Evolutionary conservation across 1,140 invertebrate genomes (phyloP).

Genomic region (Heliconius himera): DNA sequence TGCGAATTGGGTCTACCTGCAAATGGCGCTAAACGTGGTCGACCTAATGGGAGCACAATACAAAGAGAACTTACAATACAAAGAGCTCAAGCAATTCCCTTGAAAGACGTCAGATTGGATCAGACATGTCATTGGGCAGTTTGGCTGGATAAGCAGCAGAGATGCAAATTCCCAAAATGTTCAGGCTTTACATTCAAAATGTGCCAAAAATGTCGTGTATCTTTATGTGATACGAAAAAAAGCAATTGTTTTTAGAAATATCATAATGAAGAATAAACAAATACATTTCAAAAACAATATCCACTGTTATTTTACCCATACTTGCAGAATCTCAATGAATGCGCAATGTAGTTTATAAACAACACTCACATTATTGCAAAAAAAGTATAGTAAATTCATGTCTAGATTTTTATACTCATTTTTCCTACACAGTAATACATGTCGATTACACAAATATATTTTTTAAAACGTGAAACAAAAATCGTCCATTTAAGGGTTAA

Average conservation of each 20-base stretch:
- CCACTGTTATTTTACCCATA: slow-evolving; percentile 55
- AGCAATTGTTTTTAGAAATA: slow-evolving; percentile 63
- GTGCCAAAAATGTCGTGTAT: slow-evolving; percentile 60
- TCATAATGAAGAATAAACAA: slow-evolving; percentile 49
- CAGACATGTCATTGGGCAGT: no score
- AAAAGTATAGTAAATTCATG: slow-evolving; percentile 50
- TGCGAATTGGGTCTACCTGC: neutral
- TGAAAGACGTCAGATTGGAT: slow-evolving; percentile 29
- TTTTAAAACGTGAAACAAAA: slow-evolving; percentile 36
- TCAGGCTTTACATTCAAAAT: slow-evolving; percentile 42
- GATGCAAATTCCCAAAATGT: no score
- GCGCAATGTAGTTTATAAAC: slow-evolving; percentile 56
- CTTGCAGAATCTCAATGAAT: slow-evolving; percentile 53
- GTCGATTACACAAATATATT: slow-evolving; percentile 52
- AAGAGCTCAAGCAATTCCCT: slow-evolving; percentile 55
- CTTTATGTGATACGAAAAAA: slow-evolving; percentile 63
- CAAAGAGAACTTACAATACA: slow-evolving; percentile 55
- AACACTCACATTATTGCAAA: slow-evolving; percentile 49
- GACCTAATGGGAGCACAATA: slow-evolving; percentile 36
- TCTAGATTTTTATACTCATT: slow-evolving; percentile 55
- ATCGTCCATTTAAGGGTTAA: slow-evolving; percentile 10
- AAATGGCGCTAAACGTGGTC: no score
- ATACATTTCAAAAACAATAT: slow-evolving; percentile 56
- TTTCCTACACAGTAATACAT: slow-evolving; percentile 50
- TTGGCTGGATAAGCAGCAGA: no score